phyloP scores from a whole-genome alignment of 2,888 invertebrate species.

The Drosophila hamatofila region DNA sequence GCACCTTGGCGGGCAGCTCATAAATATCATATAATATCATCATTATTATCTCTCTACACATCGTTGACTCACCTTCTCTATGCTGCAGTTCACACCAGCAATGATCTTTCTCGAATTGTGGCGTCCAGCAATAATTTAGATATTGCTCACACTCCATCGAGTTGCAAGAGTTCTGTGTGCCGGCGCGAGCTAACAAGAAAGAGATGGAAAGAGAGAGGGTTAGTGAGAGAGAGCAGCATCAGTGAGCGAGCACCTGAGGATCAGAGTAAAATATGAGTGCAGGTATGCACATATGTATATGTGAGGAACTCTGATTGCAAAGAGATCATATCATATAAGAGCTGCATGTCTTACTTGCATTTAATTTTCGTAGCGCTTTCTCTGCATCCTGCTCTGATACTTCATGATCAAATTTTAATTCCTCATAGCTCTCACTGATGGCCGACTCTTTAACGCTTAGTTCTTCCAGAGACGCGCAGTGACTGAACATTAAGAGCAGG shows the following conservation, averaged over 20 bases:
- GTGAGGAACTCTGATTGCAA: not conserved
- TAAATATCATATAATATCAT: slow-evolving; percentile 43
- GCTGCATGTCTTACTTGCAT: slow-evolving; percentile 75
- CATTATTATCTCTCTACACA: slow-evolving; percentile 3
- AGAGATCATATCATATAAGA: not conserved
- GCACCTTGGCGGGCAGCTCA: slow-evolving; percentile 51
- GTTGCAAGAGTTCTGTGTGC: slow-evolving; percentile 72
- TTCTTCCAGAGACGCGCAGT: slow-evolving; percentile 58
- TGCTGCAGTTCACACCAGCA: slow-evolving; percentile 85
- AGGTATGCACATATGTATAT: not conserved
- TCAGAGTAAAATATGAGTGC: too few species aligned
- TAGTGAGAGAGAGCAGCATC: not conserved
- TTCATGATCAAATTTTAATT: slow-evolving; percentile 84
- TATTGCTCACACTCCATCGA: slow-evolving; percentile 76
- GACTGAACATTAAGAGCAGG: slow-evolving; percentile 32
- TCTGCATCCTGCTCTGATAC: slow-evolving; percentile 83
- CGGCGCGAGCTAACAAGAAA: slow-evolving; percentile 61
- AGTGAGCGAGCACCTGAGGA: not conserved
- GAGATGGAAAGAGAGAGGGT: not conserved
- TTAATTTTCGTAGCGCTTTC: slow-evolving; percentile 74
- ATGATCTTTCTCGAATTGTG: slow-evolving; percentile 84
- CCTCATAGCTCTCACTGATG: slow-evolving; percentile 74
- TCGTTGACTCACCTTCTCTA: slow-evolving; percentile 79
- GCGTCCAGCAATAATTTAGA: slow-evolving; percentile 82
- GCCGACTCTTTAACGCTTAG: slow-evolving; percentile 59